Conservation (phyloP, 1,140 invertebrate genomes). For the Aphis craccivora region DNA sequence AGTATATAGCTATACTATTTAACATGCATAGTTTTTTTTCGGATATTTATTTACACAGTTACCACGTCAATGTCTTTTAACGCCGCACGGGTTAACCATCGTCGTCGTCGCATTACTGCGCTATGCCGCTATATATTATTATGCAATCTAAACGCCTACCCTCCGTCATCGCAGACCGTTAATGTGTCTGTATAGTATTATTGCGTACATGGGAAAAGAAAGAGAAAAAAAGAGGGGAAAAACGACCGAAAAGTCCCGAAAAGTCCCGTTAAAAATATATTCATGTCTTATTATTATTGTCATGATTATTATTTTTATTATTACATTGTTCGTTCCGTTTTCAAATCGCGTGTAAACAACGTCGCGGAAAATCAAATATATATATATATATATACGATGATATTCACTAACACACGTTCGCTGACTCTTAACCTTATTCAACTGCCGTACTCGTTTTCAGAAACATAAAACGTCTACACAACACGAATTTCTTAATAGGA, state of each 20-base stretch:
- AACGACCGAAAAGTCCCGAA: neutral
- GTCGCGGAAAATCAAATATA: neutral
- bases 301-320: conserved; percentile 11
- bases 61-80: neutral
- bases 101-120: neutral
- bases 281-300: conserved; percentile 10
- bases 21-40: neutral
- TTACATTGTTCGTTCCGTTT: conserved; percentile 9
- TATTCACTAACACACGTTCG: neutral
- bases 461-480: no score
- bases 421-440: neutral
- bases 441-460: neutral
- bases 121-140: neutral
- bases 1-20: neutral
- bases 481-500: no score
- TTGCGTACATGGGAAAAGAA: neutral
- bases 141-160: conserved; percentile 7
- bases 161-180: neutral
- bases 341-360: conserved; percentile 14
- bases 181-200: conserved; percentile 7
- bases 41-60: neutral
- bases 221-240: neutral
- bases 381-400: neutral
- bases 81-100: neutral
- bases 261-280: conserved; percentile 13